Conservation (phyloP, 1,140 invertebrate species). For the Eulimnadia texana region DNA sequence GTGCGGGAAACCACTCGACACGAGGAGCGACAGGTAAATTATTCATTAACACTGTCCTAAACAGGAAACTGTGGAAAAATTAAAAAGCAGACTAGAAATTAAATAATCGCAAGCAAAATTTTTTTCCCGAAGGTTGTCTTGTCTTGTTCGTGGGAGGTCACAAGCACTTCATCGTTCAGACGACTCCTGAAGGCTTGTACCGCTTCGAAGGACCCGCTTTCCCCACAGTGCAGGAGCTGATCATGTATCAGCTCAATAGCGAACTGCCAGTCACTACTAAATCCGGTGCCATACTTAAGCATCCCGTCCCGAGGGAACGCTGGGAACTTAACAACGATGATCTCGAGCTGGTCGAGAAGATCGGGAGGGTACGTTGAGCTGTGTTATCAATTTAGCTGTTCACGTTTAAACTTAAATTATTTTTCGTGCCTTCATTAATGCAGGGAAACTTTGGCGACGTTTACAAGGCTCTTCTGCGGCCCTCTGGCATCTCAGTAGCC, state of each 20-base stretch:
- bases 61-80: too few species aligned
- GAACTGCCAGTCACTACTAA: conserved; percentile 75
- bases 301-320: conserved; percentile 73
- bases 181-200: conserved; percentile 74
- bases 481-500: conserved; percentile 70
- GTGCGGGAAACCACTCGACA: conserved; percentile 88
- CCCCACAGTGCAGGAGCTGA: conserved; percentile 79
- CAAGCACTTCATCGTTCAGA: conserved; percentile 96
- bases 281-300: conserved; percentile 74
- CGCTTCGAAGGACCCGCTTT: conserved; percentile 87
- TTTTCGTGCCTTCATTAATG: conserved; percentile 4
- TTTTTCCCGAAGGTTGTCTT: conserved; percentile 51
- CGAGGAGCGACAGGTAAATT: conserved; percentile 55
- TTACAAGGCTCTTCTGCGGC: conserved; percentile 73
- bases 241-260: conserved; percentile 69
- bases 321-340: conserved; percentile 97
- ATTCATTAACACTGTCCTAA: too few species aligned
- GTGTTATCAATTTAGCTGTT: not conserved
- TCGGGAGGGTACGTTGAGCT: conserved; percentile 55
- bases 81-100: too few species aligned
- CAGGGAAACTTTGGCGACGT: conserved; percentile 97
- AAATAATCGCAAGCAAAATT: too few species aligned
- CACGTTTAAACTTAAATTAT: not conserved
- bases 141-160: conserved; percentile 88
- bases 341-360: conserved; percentile 81